Conservation (phyloP, 2,113 vertebrate genomes). For the Ivindomyrus marchei region DNA sequence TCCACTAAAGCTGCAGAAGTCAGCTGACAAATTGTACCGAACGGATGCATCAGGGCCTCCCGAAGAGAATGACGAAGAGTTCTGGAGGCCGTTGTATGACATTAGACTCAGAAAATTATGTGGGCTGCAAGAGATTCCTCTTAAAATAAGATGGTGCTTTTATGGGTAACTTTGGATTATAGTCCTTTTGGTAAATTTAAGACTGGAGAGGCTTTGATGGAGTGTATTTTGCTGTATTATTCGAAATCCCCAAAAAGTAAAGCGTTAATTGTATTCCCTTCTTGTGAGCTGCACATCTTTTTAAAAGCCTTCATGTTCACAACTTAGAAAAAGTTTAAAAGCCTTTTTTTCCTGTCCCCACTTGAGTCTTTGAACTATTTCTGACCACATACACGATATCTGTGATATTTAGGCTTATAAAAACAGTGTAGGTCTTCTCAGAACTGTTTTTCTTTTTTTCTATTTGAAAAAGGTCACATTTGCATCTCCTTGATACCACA, state of each 20-base stretch:
- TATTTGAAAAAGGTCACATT: slow-evolving; percentile 6
- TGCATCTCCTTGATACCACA: neutral
- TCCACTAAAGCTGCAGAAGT: neutral
- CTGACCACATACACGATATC: neutral
- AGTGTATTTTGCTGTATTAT: neutral
- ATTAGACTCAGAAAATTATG: neutral
- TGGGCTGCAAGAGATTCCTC: neutral
- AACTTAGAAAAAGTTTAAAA: neutral
- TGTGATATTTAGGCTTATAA: slow-evolving; percentile 8
- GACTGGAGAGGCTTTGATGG: neutral
- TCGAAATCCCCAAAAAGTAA: neutral
- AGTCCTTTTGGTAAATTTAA: neutral
- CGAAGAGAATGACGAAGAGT: neutral
- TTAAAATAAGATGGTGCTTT: neutral
- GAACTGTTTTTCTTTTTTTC: neutral
- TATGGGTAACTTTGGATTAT: neutral
- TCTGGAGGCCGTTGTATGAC: neutral
- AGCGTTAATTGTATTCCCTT: neutral
- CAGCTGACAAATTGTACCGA: neutral
- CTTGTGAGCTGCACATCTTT: neutral
- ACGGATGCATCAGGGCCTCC: neutral
- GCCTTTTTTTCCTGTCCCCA: neutral
- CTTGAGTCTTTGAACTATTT: neutral
- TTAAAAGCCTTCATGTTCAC: neutral
- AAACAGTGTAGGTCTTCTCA: neutral